Conservation (phyloP, 2,888 invertebrate species). For the Ypsolopha scabrella region DNA sequence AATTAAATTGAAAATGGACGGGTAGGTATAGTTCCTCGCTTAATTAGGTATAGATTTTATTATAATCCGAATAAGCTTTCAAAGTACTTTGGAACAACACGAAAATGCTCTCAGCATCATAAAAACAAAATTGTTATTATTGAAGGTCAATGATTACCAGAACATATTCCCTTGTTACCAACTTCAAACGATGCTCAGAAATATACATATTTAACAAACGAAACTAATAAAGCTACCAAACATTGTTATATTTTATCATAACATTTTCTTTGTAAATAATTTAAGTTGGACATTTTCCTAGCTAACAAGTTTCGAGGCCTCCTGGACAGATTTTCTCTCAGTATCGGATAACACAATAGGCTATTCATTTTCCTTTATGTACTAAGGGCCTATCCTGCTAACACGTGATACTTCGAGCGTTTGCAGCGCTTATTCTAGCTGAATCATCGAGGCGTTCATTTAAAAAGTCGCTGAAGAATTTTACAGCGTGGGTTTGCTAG, state of each 20-base stretch:
- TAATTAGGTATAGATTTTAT: slow-evolving; percentile 10
- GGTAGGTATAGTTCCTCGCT: background rate
- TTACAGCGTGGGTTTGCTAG: too few relatives aligned
- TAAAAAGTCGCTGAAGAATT: too few relatives aligned
- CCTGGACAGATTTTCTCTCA: background rate
- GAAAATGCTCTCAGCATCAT: too few relatives aligned
- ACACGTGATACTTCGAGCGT: too few relatives aligned
- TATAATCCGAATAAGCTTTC: slow-evolving; percentile 8
- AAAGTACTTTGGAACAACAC: too few relatives aligned
- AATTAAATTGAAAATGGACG: background rate
- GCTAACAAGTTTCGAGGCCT: background rate
- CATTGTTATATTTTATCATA: background rate
- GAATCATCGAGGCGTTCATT: too few relatives aligned
- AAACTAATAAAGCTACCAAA: background rate
- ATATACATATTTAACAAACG: slow-evolving; percentile 5
- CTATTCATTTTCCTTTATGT: too few relatives aligned
- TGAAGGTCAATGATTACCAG: slow-evolving; percentile 18
- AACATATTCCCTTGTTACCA: slow-evolving; percentile 15
- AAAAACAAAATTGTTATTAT: too few relatives aligned
- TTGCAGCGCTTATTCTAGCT: too few relatives aligned
- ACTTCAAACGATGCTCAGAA: slow-evolving; percentile 18
- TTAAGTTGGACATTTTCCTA: background rate
- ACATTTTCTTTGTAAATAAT: background rate
- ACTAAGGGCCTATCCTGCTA: too few relatives aligned
- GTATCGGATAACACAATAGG: background rate